Conservation (phyloP, 1,140 invertebrate genomes). For the Rhyzopertha dominica region DNA sequence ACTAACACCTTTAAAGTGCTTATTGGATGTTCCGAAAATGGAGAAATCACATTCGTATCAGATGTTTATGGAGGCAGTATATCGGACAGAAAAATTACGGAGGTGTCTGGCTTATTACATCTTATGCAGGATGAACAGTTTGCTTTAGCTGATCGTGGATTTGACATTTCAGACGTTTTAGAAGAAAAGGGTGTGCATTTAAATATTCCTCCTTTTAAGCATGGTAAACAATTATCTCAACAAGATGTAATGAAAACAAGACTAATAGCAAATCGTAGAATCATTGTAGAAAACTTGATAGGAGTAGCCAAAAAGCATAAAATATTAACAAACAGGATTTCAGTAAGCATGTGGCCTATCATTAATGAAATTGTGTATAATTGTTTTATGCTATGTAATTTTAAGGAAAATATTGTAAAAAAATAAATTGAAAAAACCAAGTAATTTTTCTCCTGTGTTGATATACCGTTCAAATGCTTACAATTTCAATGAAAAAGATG, state of each 20-base stretch:
- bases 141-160: slow-evolving; percentile 10
- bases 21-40: not conserved
- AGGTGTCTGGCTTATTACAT: slow-evolving; percentile 6
- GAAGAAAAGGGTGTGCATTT: slow-evolving; percentile 3
- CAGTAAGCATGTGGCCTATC: too few relatives aligned
- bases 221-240: not conserved
- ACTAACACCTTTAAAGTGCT: slow-evolving; percentile 12
- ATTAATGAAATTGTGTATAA: too few relatives aligned
- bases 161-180: slow-evolving; percentile 8
- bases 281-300: slow-evolving; percentile 7
- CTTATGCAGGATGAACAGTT: slow-evolving; percentile 4
- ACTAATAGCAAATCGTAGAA: slow-evolving; percentile 10
- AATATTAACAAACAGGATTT: slow-evolving; percentile 4
- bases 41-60: slow-evolving; percentile 1
- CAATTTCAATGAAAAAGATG: too few relatives aligned
- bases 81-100: slow-evolving; percentile 5
- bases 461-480: too few relatives aligned
- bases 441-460: too few relatives aligned
- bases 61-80: slow-evolving; percentile 13
- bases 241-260: slow-evolving; percentile 2
- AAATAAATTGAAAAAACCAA: too few relatives aligned
- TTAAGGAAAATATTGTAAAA: too few relatives aligned
- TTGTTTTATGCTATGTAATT: too few relatives aligned
- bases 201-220: slow-evolving; percentile 6
- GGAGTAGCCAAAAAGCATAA: slow-evolving; percentile 6